Conservation (phyloP, 2,888 invertebrate genomes). For the Erebia palarica region DNA sequence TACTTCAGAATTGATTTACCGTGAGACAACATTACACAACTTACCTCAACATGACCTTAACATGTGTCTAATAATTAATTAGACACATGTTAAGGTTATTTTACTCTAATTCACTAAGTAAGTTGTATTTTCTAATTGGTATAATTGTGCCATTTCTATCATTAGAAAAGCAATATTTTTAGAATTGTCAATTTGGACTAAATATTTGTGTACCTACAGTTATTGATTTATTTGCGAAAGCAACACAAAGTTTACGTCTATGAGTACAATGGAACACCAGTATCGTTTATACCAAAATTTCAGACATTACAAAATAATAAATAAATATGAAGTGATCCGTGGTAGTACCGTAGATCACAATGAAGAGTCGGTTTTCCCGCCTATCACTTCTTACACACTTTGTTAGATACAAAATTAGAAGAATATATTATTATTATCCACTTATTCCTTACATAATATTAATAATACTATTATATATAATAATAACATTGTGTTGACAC, state of each 20-base stretch:
- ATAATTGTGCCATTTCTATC: no score
- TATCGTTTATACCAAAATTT: background rate
- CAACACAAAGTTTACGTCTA: no score
- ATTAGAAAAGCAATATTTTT: no score
- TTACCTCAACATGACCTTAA: no score
- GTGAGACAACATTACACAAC: background rate
- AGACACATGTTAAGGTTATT: no score
- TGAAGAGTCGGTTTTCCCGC: constrained; percentile 40
- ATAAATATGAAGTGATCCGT: constrained; percentile 2
- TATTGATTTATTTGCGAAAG: no score
- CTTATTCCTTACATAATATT: constrained; percentile 77
- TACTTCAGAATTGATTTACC: background rate
- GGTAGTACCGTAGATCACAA: constrained; percentile 39
- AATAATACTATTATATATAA: constrained; percentile 54
- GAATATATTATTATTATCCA: constrained; percentile 81
- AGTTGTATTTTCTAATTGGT: no score
- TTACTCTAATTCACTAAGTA: no score
- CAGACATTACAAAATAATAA: background rate
- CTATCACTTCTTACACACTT: constrained; percentile 56
- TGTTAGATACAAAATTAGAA: constrained; percentile 80
- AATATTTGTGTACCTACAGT: no score
- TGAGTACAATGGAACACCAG: no score
- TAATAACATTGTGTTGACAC: constrained; percentile 38
- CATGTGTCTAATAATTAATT: no score
- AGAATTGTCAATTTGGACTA: no score